phyloP scores from a whole-genome alignment of 2,113 vertebrate species.

The Entosphenus tridentatus region DNA sequence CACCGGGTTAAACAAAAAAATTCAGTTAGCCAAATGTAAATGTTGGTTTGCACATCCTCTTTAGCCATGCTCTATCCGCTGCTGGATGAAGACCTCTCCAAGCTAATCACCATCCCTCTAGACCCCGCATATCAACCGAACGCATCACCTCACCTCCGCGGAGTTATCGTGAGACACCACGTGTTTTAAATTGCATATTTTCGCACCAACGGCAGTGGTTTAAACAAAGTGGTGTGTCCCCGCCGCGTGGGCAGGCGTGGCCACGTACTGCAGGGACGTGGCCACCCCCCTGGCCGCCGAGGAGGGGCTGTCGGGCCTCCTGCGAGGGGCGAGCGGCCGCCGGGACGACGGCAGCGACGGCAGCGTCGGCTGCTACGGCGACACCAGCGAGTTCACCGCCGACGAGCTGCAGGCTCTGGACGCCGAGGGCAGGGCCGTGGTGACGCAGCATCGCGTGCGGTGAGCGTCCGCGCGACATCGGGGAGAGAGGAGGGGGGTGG shows the following conservation, averaged over 20 bases:
- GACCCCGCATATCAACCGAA: no score
- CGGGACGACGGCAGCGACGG: slow-evolving; percentile 11
- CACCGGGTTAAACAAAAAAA: no score
- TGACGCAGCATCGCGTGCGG: slow-evolving; percentile 44
- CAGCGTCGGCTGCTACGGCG: slow-evolving; percentile 34
- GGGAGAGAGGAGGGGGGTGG: not conserved
- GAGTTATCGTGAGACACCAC: no score
- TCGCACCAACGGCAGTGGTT: no score
- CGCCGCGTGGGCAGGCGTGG: slow-evolving; percentile 27
- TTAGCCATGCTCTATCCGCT: no score
- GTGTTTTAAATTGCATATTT: no score
- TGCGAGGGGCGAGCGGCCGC: slow-evolving; percentile 21
- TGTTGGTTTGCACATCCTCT: no score
- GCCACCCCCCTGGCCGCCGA: slow-evolving; percentile 43
- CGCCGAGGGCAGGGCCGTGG: slow-evolving; percentile 42
- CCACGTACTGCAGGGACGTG: slow-evolving; percentile 44
- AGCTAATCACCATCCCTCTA: no score
- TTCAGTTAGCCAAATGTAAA: no score
- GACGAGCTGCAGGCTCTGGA: slow-evolving; percentile 47
- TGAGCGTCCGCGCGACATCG: slow-evolving; percentile 13
- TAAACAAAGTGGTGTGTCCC: no score
- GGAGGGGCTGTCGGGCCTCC: slow-evolving; percentile 46
- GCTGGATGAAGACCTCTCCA: no score
- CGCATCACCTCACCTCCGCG: no score
- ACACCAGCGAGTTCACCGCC: slow-evolving; percentile 29